Evolutionary conservation across 2,797 vertebrate genomes (phyloP).

Genomic region (Chelonia mydas): DNA sequence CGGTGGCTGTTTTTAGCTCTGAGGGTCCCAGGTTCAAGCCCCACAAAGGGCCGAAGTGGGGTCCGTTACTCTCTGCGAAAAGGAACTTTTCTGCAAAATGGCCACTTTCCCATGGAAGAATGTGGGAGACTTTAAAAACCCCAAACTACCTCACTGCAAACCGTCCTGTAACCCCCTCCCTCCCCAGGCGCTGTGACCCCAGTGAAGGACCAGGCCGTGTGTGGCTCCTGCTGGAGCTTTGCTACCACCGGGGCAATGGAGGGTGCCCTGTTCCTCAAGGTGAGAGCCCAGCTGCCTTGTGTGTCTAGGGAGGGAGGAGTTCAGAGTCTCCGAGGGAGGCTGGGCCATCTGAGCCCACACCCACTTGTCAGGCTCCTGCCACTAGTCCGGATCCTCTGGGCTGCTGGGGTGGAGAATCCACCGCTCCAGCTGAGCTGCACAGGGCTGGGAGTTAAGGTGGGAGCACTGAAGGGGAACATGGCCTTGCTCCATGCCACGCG

Average conservation of each 20-base stretch:
- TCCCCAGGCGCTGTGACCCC: constrained; percentile 84
- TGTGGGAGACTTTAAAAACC: background rate
- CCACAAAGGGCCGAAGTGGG: background rate
- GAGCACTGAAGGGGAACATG: background rate
- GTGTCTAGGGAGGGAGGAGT: background rate
- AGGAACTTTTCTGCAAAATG: background rate
- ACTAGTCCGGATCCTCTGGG: background rate
- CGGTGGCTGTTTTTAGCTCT: background rate
- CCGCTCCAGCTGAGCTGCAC: no score
- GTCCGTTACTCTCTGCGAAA: background rate
- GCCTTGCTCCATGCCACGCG: background rate
- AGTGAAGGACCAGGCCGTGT: constrained; percentile 86
- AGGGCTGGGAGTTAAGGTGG: background rate
- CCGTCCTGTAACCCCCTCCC: accelerated
- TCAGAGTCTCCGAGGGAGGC: background rate
- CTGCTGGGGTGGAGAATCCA: background rate
- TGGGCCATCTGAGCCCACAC: background rate
- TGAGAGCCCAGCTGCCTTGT: constrained; percentile 38
- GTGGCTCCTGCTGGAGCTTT: constrained; percentile 88
- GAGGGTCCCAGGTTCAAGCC: background rate
- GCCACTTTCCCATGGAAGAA: background rate
- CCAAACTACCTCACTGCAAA: background rate
- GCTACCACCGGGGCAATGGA: constrained; percentile 85
- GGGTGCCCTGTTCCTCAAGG: constrained; percentile 88
- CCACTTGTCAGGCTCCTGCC: no score